Evolutionary conservation across 1,140 invertebrate species (phyloP).

Genomic region (Chironomus striatipennis): DNA sequence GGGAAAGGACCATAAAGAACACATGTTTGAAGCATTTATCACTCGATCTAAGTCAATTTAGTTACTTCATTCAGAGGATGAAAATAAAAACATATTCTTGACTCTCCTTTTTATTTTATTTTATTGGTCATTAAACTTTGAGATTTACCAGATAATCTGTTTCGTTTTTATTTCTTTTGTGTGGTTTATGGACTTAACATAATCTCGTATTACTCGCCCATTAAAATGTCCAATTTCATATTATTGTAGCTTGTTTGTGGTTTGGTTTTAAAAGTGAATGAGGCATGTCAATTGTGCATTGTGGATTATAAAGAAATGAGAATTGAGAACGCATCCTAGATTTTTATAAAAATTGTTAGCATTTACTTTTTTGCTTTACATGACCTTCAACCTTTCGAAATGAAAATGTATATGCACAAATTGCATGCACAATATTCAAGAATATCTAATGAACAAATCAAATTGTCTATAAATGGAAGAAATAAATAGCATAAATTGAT

Average conservation of each 20-base stretch:
- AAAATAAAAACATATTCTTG: neutral
- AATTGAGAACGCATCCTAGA: conserved; percentile 17
- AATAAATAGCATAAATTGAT: no score
- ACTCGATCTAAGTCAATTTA: conserved; percentile 5
- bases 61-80: neutral
- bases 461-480: neutral
- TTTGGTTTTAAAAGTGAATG: neutral
- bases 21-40: conserved; percentile 9
- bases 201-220: neutral
- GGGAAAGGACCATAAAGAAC: conserved; percentile 3
- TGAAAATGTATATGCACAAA: no score
- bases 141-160: conserved; percentile 3
- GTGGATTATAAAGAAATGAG: neutral
- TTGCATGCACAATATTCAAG: neutral
- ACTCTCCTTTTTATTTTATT: neutral
- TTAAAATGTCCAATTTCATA: neutral
- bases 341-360: neutral
- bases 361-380: neutral
- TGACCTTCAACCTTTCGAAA: conserved; percentile 6
- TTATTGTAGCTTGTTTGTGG: no score
- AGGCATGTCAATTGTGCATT: conserved; percentile 1
- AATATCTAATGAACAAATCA: neutral
- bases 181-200: neutral
- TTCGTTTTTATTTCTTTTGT: neutral
- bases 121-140: conserved; percentile 14